A percentile compares a stretch with the other conserved stretches of the same genome.
phyloP scores from a whole-genome alignment of 2,888 invertebrate genomes.

The Pediacus dermestoides region DNA sequence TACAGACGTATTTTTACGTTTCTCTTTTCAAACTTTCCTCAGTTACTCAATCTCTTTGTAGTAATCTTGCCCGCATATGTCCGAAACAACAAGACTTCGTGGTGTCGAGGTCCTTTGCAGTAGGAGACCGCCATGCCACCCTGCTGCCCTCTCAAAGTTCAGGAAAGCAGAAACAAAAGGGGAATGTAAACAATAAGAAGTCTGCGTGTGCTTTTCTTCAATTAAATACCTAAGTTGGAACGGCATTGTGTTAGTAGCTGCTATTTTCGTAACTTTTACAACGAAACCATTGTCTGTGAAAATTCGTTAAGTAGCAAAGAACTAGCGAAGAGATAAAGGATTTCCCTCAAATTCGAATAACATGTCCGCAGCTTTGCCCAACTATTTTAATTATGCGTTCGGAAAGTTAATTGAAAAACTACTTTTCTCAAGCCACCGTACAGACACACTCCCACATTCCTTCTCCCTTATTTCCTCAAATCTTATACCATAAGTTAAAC shows the following conservation, averaged over 20 bases:
- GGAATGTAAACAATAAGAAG: conserved; percentile 45
- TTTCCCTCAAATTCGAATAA: conserved; percentile 24
- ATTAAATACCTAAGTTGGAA: conserved; percentile 42
- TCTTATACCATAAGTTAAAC: too few relatives aligned
- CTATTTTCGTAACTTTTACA: conserved; percentile 37
- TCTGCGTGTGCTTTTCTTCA: conserved; percentile 39
- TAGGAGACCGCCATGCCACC: too few relatives aligned
- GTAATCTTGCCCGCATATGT: too few relatives aligned
- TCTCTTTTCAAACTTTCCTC: too few relatives aligned
- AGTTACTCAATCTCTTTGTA: too few relatives aligned
- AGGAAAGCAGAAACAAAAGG: conserved; percentile 40
- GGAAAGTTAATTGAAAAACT: conserved; percentile 29
- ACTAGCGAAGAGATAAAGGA: conserved; percentile 33
- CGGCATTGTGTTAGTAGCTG: conserved; percentile 30
- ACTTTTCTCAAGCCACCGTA: too few relatives aligned
- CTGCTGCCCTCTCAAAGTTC: conserved; percentile 30
- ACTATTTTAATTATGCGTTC: conserved; percentile 34
- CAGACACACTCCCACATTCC: too few relatives aligned
- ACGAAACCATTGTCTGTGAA: conserved; percentile 35
- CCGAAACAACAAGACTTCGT: too few relatives aligned
- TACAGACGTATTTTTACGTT: too few relatives aligned
- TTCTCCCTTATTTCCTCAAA: too few relatives aligned
- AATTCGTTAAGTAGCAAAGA: conserved; percentile 35
- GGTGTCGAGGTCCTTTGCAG: too few relatives aligned
- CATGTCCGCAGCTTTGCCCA: conserved; percentile 24